phyloP scores from a whole-genome alignment of 2,113 vertebrate genomes.

The Trematomus loennbergii region DNA sequence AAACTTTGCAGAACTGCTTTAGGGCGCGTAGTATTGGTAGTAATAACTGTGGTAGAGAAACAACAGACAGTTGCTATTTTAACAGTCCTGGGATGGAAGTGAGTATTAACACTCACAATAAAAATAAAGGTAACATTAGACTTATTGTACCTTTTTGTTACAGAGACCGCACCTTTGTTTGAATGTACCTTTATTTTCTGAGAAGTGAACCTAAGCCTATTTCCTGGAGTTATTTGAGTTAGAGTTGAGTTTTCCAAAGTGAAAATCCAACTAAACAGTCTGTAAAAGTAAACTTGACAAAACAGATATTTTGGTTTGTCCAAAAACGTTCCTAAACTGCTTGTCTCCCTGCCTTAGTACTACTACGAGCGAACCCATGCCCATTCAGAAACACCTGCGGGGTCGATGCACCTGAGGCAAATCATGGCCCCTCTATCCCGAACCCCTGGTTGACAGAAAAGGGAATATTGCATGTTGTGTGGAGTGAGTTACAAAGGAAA shows the following conservation, averaged over 20 bases:
- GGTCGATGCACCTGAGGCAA: conserved; percentile 59
- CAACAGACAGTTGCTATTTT: conserved; percentile 69
- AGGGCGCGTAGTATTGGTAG: conserved; percentile 44
- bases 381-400: conserved; percentile 12
- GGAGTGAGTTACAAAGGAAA: conserved; percentile 34
- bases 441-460: conserved; percentile 45
- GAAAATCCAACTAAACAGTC: conserved; percentile 69
- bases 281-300: conserved; percentile 55
- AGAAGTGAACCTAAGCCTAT: conserved; percentile 39
- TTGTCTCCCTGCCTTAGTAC: background rate
- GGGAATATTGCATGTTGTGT: conserved; percentile 74
- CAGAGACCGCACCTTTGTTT: conserved; percentile 41
- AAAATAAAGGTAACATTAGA: conserved; percentile 21
- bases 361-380: background rate
- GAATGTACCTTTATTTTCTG: conserved; percentile 40
- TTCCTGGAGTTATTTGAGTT: conserved; percentile 55
- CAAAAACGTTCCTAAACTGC: background rate
- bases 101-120: conserved; percentile 37
- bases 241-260: conserved; percentile 39
- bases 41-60: conserved; percentile 34
- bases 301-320: conserved; percentile 63
- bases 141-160: conserved; percentile 30
- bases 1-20: conserved; percentile 84
- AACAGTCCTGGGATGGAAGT: conserved; percentile 75
- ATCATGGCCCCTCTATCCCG: conserved; percentile 58